A percentile compares a stretch with the other conserved stretches of the same genome.
These are phyloP conservation scores for Tupaia chinensis DNA, from an alignment of 2,113 vertebrate genomes.

Conservation along the genomic window DNA sequence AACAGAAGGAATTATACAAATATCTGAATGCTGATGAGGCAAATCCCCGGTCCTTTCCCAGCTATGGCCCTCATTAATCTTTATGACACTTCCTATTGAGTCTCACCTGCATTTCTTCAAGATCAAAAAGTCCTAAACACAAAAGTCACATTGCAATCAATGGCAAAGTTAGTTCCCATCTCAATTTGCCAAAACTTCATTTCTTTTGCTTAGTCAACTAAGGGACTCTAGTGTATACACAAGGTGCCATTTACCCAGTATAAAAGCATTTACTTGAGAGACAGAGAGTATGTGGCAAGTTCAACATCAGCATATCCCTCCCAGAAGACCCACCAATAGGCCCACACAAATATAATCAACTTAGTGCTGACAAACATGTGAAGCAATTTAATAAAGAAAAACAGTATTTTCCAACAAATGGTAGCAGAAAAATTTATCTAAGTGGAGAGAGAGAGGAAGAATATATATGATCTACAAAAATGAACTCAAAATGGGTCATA, in stretches of 20 bases:
- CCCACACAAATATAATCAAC: neutral
- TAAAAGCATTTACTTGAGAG: neutral
- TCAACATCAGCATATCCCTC: neutral
- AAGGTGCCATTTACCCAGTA: neutral
- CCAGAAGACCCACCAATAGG: neutral
- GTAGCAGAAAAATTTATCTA: neutral
- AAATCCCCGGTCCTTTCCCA: neutral
- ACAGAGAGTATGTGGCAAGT: neutral
- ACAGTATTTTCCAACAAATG: neutral
- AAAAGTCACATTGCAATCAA: neutral
- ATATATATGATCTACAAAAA: neutral
- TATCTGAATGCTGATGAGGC: neutral
- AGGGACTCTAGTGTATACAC: neutral
- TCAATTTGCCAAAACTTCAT: neutral
- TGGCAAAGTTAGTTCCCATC: neutral
- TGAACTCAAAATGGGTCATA: neutral
- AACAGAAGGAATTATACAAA: neutral
- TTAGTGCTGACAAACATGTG: neutral
- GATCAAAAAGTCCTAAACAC: neutral
- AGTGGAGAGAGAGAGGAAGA: neutral
- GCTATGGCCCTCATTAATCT: neutral
- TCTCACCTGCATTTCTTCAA: neutral
- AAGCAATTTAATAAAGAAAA: neutral
- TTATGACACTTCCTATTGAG: neutral
- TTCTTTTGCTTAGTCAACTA: neutral